Conservation (phyloP, 2,797 vertebrate genomes). For the Poeciliopsis gracilis region DNA sequence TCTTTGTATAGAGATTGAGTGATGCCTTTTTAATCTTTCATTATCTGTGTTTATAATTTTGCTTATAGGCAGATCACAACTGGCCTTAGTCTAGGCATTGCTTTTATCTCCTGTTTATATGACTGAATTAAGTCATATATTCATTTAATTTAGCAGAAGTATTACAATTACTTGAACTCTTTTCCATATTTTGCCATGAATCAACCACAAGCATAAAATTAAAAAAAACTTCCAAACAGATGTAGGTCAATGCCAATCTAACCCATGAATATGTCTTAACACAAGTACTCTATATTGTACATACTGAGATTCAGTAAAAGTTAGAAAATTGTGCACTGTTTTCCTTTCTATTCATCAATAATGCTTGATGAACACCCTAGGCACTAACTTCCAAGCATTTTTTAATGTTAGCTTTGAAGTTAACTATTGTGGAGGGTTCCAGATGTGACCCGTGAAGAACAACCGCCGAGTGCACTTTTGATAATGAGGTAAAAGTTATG, state of each 20-base stretch:
- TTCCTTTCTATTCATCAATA: neutral
- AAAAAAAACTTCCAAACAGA: neutral
- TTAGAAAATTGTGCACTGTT: neutral
- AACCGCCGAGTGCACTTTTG: conserved; percentile 67
- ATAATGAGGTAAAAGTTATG: conserved; percentile 71
- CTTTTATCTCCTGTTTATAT: conserved; percentile 40
- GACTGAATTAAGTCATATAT: conserved; percentile 57
- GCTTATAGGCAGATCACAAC: conserved; percentile 23
- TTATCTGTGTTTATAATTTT: neutral
- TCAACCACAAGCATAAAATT: neutral
- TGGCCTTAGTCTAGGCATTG: conserved; percentile 41
- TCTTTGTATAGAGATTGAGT: conserved; percentile 8
- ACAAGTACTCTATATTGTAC: neutral
- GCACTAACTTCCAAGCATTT: conserved; percentile 33
- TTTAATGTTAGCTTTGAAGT: conserved; percentile 69
- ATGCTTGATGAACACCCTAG: conserved; percentile 27
- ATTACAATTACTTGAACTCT: neutral
- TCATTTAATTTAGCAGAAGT: conserved; percentile 25
- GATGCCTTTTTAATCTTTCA: conserved; percentile 3
- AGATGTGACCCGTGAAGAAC: conserved; percentile 76
- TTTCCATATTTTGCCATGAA: neutral
- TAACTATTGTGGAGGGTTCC: conserved; percentile 63
- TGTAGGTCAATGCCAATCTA: neutral
- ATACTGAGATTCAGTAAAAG: neutral
- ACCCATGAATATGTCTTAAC: neutral